Evolutionary conservation across 2,113 vertebrate species (phyloP), one percentile per base, ranked within the genome.

Genomic region (Cyanocitta stelleri): DNA sequence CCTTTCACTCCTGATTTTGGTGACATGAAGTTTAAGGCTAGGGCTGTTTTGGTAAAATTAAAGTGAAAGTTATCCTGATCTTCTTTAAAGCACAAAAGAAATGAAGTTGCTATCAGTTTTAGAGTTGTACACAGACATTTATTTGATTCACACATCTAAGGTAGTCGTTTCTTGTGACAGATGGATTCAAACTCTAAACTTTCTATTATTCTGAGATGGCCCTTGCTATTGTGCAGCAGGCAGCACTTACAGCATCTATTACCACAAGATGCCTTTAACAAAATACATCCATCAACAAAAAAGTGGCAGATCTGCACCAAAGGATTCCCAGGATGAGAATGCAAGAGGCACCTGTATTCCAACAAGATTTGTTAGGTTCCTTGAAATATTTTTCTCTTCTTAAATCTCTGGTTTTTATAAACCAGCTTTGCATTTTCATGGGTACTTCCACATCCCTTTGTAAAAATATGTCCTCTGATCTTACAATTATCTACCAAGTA

Each of bases 261-360:
- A 94, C 80, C 88, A 74, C 55, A 58, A 58, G 32, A 67, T 68
- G 81, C 88, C 88, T 93, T 94, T 71, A 96, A 96, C 79, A 93
- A 94, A 94, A 83, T 24, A 44, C 64, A 97, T 93, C 84, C 9
- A 21, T 97, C 95, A 91, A 75, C 59, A 41, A 85, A 87, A 85
- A 93, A 77, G 58, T 67, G 93, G 54, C 86, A 94, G 58, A 87
- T n/a, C 71, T 91, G 77, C 87, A 83, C 68, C n/a, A 87, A 90
- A 90, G 66, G 78, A 91, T 68, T 90, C 86, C 77, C 82, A 87
- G 55, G 51, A 18, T 75, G 44, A 93, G 44, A 13, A 32, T 41
- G 44, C 0, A 0, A 82, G 37, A 79, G 24, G 48, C 26, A 68
- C 84, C 90, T 69, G 48, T 87, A 96, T 95, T 96, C 72, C 54